A percentile compares a stretch with the other conserved stretches of the same genome.
phyloP scores from a whole-genome alignment of 2,113 vertebrate genomes.

The Callospermophilus lateralis region DNA sequence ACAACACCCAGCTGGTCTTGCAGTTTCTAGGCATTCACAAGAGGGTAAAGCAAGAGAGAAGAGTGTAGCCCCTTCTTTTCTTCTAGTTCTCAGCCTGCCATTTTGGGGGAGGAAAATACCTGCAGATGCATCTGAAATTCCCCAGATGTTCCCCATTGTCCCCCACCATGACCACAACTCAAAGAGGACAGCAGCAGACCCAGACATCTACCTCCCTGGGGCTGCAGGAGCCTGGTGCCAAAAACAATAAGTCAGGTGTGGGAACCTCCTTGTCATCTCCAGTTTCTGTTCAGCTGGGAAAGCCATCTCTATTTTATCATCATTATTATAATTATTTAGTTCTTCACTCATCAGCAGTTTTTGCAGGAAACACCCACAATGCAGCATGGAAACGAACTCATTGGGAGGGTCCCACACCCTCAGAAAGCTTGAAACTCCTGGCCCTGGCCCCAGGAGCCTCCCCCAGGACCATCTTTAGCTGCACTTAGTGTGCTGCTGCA shows the following conservation, averaged over 20 bases:
- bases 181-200: conserved; percentile 50
- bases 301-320: conserved; percentile 79
- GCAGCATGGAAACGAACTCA: conserved; percentile 65
- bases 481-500: neutral
- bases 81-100: neutral
- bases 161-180: conserved; percentile 30
- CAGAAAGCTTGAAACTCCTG: conserved; percentile 3
- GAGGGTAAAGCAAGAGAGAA: neutral
- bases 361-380: conserved; percentile 77
- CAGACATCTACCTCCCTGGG: conserved; percentile 71
- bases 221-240: conserved; percentile 53
- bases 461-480: neutral
- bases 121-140: conserved; percentile 61
- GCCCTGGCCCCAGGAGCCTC: neutral
- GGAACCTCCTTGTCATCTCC: conserved; percentile 76
- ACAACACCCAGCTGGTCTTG: neutral
- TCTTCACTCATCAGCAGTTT: conserved; percentile 75
- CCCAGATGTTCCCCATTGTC: conserved; percentile 54
- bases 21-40: neutral
- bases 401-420: conserved; percentile 26
- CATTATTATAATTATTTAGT: conserved; percentile 78
- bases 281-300: conserved; percentile 80
- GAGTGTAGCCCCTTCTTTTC: neutral
- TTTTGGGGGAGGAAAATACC: conserved; percentile 33
- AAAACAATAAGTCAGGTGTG: conserved; percentile 77